phyloP scores from a whole-genome alignment of 1,140 invertebrate species.

The Pseudomyrmex flavicornis region DNA sequence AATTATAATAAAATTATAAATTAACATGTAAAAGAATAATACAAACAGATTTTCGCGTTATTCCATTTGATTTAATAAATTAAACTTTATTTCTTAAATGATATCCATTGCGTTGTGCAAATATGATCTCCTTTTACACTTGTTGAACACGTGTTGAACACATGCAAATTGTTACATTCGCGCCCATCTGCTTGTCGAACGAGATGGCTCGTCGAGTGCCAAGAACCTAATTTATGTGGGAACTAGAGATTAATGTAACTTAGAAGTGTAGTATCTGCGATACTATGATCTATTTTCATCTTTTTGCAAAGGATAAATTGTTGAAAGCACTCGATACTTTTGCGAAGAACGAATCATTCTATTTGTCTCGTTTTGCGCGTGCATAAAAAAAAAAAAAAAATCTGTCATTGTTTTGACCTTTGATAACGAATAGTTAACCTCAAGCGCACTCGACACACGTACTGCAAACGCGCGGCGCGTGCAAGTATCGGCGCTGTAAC shows the following conservation, averaged over 20 bases:
- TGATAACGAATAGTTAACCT: slow-evolving; percentile 8
- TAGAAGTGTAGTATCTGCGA: slow-evolving; percentile 21
- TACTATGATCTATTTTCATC: slow-evolving; percentile 7
- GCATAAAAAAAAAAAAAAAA: slow-evolving; percentile 9
- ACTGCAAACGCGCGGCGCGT: slow-evolving; percentile 21
- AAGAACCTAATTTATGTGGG: slow-evolving; percentile 36
- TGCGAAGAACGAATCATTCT: not conserved
- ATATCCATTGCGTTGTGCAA: not conserved
- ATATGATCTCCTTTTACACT: slow-evolving; percentile 11
- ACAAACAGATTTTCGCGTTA: not conserved
- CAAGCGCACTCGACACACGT: slow-evolving; percentile 31
- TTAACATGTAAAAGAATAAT: not conserved
- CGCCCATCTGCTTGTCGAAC: slow-evolving; percentile 4
- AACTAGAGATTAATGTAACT: slow-evolving; percentile 44
- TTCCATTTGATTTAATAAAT: no score
- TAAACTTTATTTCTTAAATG: slow-evolving; percentile 12
- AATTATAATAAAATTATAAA: not conserved
- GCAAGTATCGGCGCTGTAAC: not conserved
- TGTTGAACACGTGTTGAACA: slow-evolving; percentile 49
- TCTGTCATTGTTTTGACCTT: slow-evolving; percentile 10
- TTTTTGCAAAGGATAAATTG: not conserved
- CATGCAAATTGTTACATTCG: slow-evolving; percentile 35
- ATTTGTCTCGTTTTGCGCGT: not conserved
- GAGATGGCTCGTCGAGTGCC: slow-evolving; percentile 30
- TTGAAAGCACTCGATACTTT: not conserved